Evolutionary conservation across 1,140 invertebrate genomes (phyloP), one percentile per base, ranked within the genome.

Genomic region (Amphibalanus amphitrite): DNA sequence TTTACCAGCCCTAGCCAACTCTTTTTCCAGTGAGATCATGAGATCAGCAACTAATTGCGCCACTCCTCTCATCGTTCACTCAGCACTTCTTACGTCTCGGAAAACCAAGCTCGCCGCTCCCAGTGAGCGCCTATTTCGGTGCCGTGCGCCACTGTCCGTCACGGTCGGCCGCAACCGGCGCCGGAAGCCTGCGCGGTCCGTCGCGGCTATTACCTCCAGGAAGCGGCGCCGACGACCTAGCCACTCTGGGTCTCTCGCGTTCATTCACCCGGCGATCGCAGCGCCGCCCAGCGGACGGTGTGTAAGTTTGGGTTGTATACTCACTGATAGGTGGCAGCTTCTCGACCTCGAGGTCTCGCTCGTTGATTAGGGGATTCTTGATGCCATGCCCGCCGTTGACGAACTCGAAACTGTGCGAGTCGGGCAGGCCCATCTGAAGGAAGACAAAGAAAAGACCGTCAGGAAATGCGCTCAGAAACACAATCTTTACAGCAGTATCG

Each of bases 331-430:
- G 74, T 67, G 72, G 84, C 78, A 29, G 79, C 81, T 69, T 72
- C 26, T 75, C 73, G 23, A 75, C 29, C 67, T 73, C 75, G 13
- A 72, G 40, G 64, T 70, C 69, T 78, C 88, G 89, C 72, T 87
- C 85, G 74, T 87, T 87, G 23, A 93, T 90, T 74, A 97, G 81
- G 1, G 97, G 97, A 82, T 99, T 99, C 80, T 99, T 99, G 69
- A 99, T 94, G 40, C 97, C 97, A 79, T 97, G 96, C 13, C 97
- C 96, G 23, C 96, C 96, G 79, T 99, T 99, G 0, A 99, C 95
- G 78, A 97, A 95, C 82, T 99, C 96, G 70, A 98, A 80, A 69
- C 91, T 90, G 25, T 91, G 86, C 78, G 93, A 91, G 69, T 88
- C 86, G 17, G 92, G 90, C 38, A 94, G 80, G 73, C 91, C 91